Conservation (phyloP, 2,797 vertebrate genomes). For the Platyrinchus mystaceus region DNA sequence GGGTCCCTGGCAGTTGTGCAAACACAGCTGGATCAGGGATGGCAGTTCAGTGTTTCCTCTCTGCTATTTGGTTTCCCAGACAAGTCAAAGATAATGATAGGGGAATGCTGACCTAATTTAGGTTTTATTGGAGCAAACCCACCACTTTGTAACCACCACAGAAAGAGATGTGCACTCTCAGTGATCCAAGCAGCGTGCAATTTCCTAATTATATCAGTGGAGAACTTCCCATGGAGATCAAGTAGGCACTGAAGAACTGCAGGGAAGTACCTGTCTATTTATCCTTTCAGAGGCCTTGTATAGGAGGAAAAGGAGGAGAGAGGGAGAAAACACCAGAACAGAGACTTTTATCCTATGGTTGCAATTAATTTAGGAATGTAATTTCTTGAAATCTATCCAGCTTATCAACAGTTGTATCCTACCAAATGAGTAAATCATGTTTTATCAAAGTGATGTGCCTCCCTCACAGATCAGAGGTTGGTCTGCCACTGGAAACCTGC, state of each 20-base stretch:
- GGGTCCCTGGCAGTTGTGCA: neutral
- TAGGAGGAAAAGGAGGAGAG: neutral
- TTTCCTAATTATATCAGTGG: slow-evolving; percentile 16
- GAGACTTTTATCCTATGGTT: neutral
- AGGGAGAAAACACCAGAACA: neutral
- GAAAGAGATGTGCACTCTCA: neutral
- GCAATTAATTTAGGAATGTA: neutral
- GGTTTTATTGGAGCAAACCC: neutral
- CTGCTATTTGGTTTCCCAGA: slow-evolving; percentile 9
- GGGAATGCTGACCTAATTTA: slow-evolving; percentile 39
- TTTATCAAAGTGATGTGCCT: neutral
- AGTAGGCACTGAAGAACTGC: neutral
- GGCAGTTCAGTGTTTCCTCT: neutral
- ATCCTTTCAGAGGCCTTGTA: neutral
- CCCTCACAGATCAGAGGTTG: neutral
- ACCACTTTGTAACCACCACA: neutral
- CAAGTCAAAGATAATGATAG: slow-evolving; percentile 30
- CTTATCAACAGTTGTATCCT: neutral
- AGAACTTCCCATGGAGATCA: slow-evolving; percentile 33
- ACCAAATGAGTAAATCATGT: accelerated
- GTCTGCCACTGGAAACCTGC: neutral
- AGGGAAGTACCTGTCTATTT: neutral
- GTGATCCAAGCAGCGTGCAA: neutral
- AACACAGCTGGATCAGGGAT: slow-evolving; percentile 18
- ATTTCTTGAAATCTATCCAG: neutral